Base-by-base conservation (phyloP, 2,113 vertebrate species). In the Thryonomys swinderianus region DNA sequence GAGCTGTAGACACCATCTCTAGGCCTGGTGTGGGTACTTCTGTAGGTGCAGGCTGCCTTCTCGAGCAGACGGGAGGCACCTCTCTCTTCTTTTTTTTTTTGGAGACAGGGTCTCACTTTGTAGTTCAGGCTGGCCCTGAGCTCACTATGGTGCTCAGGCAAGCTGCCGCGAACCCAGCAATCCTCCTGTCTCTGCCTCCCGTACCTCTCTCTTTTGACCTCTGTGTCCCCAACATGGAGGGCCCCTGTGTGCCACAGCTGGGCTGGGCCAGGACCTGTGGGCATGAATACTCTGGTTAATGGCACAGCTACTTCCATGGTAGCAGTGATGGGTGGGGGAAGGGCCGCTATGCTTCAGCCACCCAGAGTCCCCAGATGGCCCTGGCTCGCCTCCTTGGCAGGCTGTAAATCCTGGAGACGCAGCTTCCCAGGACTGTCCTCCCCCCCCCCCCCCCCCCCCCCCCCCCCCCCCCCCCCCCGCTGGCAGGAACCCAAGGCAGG, bases 391-490 rank as follows among this genome's bases (percentile, higher is more conserved):
- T 96, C 57, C 59, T 51, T 6, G 92, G 51, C 48, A 92, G 64
- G 64, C 57, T 48, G 5, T 76, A 89, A 89, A 90, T 90, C 69
- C 64, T 57, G 5, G 42, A 30, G 20, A 90, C 55, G 40, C 48
- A n/a, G 55, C 73, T 80, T 88, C 55, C 64, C 42, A 34, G 42
- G 4, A 42, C 45, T 61, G 48, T 45, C 18, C 14, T 9, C 53
- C 2, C 1, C 5, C 48, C 55, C 7, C 3, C 34, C 11, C n/a
- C 34, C 27, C 13, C 0, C 3, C 34, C 11, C n/a, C 34, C 27
- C 18, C 14, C 7, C 53, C 2, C 1, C 5, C 48, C 55, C 7
- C 3, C 34, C 11, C n/a, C 34, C 27, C 13, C 0, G 7, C 42
- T 30, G 85, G 84, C 93, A 32, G 57, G 42, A 69, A 45, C 11